Conservation (phyloP, 2,113 vertebrate genomes). For the Prietella phreatophila region DNA sequence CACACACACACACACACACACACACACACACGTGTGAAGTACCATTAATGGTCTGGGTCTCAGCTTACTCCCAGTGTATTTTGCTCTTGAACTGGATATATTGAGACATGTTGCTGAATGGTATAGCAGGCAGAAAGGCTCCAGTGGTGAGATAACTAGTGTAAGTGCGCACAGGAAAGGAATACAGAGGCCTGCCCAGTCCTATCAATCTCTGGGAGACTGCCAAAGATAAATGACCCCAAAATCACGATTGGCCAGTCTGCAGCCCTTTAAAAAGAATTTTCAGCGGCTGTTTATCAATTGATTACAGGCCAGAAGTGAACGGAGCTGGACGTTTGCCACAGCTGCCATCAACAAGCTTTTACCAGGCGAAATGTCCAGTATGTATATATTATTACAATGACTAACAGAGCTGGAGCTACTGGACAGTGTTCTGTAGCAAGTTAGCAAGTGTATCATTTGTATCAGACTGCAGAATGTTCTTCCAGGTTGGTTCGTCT, state of each 20-base stretch:
- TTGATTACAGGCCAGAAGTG: slow-evolving; percentile 55
- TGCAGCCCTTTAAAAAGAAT: slow-evolving; percentile 61
- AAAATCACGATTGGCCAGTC: slow-evolving; percentile 60
- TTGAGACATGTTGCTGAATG: slow-evolving; percentile 51
- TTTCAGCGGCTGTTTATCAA: slow-evolving; percentile 68
- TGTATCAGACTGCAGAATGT: neutral
- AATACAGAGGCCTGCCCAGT: slow-evolving; percentile 67
- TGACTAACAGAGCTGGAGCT: neutral
- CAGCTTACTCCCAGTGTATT: neutral
- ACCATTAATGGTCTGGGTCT: neutral
- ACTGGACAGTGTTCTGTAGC: neutral
- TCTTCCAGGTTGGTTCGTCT: neutral
- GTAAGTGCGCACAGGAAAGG: slow-evolving; percentile 70
- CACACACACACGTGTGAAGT: too few relatives aligned
- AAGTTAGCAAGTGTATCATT: neutral
- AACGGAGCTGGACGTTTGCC: slow-evolving; percentile 51
- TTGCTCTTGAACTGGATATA: slow-evolving; percentile 13
- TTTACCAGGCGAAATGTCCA: neutral
- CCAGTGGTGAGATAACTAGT: slow-evolving; percentile 69
- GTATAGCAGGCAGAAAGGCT: slow-evolving; percentile 68
- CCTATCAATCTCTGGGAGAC: slow-evolving; percentile 72
- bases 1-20: neutral
- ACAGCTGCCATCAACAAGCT: slow-evolving; percentile 40
- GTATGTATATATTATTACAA: neutral
- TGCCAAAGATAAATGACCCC: slow-evolving; percentile 70